Percentiles rank a stretch among this genome's conserved stretches.
These are phyloP conservation scores for Hippasteria phrygiana DNA, from an alignment of 53 echinoderm and acorn worm genomes.

Conservation along the genomic window DNA sequence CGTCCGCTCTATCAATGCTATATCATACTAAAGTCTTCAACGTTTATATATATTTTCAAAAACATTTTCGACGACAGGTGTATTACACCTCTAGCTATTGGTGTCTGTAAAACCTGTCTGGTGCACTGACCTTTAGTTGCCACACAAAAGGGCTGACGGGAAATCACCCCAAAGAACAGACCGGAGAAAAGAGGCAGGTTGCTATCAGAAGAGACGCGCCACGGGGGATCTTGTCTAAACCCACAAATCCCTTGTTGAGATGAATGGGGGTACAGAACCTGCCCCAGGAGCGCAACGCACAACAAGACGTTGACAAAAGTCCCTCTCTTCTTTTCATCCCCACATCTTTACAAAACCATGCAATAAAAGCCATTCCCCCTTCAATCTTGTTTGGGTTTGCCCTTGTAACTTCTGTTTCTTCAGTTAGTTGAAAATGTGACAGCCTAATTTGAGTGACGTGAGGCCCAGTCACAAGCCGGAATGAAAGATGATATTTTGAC, in stretches of 20 bases:
- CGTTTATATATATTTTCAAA: no score
- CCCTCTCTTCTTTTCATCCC: not conserved
- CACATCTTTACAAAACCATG: not conserved
- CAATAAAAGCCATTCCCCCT: slow-evolving; percentile 29
- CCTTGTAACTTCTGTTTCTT: not conserved
- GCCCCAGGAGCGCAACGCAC: slow-evolving; percentile 12
- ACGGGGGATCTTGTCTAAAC: slow-evolving; percentile 55
- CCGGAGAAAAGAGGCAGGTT: not conserved
- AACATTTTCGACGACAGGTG: no score
- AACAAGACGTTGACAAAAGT: slow-evolving; percentile 1
- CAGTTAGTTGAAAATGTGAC: not conserved
- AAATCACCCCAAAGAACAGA: slow-evolving; percentile 6
- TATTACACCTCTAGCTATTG: no score
- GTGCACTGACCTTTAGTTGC: slow-evolving; percentile 25
- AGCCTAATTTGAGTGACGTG: slow-evolving; percentile 40
- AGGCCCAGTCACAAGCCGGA: not conserved
- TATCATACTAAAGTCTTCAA: no score
- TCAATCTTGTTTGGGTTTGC: not conserved
- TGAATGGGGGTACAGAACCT: slow-evolving; percentile 35
- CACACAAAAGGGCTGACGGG: not conserved
- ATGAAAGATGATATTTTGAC: slow-evolving; percentile 58
- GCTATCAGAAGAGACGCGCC: slow-evolving; percentile 13
- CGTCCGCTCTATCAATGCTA: no score
- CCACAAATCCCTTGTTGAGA: slow-evolving; percentile 63
- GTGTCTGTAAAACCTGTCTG: not conserved